Percentiles rank a stretch among this genome's conserved stretches.
Evolutionary conservation across 2,797 vertebrate genomes (phyloP).

Genomic region (Phrynocephalus vlangalii): DNA sequence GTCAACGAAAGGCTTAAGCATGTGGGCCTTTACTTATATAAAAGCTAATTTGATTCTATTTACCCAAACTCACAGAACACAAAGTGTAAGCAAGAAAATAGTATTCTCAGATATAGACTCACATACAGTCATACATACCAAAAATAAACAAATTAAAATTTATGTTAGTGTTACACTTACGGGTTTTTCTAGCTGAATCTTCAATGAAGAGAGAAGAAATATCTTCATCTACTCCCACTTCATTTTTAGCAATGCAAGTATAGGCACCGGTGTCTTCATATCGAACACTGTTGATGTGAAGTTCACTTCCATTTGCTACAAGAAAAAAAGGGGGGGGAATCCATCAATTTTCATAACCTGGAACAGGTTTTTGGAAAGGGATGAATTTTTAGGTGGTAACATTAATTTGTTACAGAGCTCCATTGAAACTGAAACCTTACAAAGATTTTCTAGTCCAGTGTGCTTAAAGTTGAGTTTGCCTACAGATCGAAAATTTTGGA

Average conservation of each 20-base stretch:
- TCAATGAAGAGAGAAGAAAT: constrained; percentile 97
- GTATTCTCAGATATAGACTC: neutral
- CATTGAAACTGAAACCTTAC: constrained; percentile 2
- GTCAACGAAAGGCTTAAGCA: neutral
- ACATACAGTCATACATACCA: neutral
- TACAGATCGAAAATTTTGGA: neutral
- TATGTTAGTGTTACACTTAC: constrained; percentile 77
- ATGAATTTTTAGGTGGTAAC: neutral
- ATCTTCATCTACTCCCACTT: constrained; percentile 96
- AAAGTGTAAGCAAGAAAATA: neutral
- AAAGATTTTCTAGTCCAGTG: neutral
- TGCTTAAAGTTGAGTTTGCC: neutral
- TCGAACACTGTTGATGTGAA: constrained; percentile 90
- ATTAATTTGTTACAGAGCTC: neutral
- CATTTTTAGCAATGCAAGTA: constrained; percentile 97
- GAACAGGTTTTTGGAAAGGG: neutral
- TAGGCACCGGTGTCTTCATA: constrained; percentile 98
- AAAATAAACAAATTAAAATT: neutral
- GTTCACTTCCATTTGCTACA: constrained; percentile 91
- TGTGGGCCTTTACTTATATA: constrained; percentile 29
- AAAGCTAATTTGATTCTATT: constrained; percentile 4
- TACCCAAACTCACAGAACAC: neutral
- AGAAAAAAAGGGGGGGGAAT: constrained; percentile 34
- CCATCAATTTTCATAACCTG: neutral
- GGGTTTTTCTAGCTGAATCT: constrained; percentile 93